Percentiles rank a stretch among this genome's conserved stretches.
phyloP scores from a whole-genome alignment of 2,113 vertebrate genomes.

The Myrmophylax atrothorax region DNA sequence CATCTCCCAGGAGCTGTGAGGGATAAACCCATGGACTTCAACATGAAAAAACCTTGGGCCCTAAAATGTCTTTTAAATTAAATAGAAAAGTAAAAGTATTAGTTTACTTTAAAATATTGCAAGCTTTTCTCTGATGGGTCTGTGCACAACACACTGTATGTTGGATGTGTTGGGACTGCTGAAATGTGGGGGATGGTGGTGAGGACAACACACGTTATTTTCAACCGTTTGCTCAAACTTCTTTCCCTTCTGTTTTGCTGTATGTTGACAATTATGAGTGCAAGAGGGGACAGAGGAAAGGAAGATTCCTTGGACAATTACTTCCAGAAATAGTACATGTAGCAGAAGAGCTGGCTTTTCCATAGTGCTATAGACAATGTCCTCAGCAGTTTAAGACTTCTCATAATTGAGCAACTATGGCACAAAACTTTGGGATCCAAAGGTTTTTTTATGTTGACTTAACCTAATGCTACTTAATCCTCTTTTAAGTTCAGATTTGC shows the following conservation, averaged over 20 bases:
- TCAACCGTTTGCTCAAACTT: not conserved
- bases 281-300: not conserved
- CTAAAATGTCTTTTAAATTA: not conserved
- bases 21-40: not conserved
- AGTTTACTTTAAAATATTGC: not conserved
- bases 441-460: not conserved
- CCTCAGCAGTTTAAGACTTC: not conserved
- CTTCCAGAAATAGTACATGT: not conserved
- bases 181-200: not conserved
- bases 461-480: not conserved
- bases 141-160: not conserved
- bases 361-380: accelerated
- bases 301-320: not conserved
- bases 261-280: not conserved
- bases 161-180: not conserved
- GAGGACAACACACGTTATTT: not conserved
- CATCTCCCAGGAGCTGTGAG: not conserved
- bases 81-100: not conserved
- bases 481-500: not conserved
- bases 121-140: not conserved
- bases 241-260: not conserved
- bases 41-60: not conserved
- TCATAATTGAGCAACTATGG: not conserved
- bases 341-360: not conserved
- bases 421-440: not conserved